Evolutionary conservation across 2,888 invertebrate species (phyloP), one percentile per base, ranked within the genome.

Genomic region (Rhamnusium bicolor): DNA sequence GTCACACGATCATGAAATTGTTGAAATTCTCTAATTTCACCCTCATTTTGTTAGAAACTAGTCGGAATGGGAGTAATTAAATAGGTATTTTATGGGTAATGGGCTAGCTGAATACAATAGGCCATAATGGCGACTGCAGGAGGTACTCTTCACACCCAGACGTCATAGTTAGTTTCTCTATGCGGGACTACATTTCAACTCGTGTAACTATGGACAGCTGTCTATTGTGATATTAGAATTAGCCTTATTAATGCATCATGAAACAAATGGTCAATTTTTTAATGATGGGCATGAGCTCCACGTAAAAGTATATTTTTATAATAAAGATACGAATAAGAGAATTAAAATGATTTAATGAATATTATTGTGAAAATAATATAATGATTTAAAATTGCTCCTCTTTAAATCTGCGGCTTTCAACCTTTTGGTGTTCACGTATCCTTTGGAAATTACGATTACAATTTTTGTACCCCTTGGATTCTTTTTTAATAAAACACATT

Each of bases 41-140:
- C 82, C 83, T 79, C 81, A 73, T 79, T 79, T 78, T 78, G 71
- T 72, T 67, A 74, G 74, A 67, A 74, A 73, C 73, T 77, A 78
- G 81, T 78, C 74, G 81, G 79, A 80, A 84, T 80, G 80, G 83
- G 77, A 81, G 84, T 82, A 86, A 85, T 85, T 86, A 86, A 86
- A 85, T 83, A 84, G 84, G 84, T 85, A 86, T 86, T 86, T 86
- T 85, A 85, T 85, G 83, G 84, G 81, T 82, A 82, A 83, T 82
- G 81, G 84, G 80, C 79, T 79, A 80, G 80, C 79, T 78, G 80
- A 81, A 82, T 80, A 86, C 86, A 86, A 86, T 85, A 80, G 85
- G 79, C 82, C 78, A 80, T 84, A 84, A 85, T 84, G 81, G 80
- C 80, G 77, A 75, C 80, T 78, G 79, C 82, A 80, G 82, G 83